Conservation (phyloP, 2,888 invertebrate genomes). For the Thera britannica region DNA sequence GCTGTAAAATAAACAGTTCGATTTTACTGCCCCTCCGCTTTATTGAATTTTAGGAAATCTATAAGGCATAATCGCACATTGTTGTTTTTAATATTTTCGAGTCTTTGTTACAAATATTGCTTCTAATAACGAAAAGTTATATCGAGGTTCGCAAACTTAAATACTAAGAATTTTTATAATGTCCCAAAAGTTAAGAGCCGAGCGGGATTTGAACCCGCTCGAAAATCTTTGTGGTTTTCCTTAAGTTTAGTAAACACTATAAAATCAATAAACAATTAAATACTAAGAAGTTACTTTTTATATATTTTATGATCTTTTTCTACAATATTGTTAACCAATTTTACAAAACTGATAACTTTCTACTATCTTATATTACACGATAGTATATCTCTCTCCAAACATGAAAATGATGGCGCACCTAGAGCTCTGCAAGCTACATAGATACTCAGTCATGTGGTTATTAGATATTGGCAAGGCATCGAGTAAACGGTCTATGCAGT, state of each 20-base stretch:
- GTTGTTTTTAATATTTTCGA: not conserved
- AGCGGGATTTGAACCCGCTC: no score
- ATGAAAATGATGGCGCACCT: conserved; percentile 4
- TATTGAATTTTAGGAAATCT: conserved; percentile 58
- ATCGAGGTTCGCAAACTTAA: not conserved
- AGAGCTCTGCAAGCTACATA: not conserved
- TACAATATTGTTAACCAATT: not conserved
- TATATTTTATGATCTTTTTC: not conserved
- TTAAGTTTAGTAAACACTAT: no score
- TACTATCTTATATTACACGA: not conserved
- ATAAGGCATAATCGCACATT: conserved; percentile 33
- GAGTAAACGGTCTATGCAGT: conserved; percentile 1
- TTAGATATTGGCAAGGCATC: not conserved
- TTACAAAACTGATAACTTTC: conserved; percentile 7
- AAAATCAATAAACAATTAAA: no score
- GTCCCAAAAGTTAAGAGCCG: no score
- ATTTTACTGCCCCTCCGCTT: conserved; percentile 61
- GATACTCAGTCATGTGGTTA: not conserved
- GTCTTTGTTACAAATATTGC: not conserved
- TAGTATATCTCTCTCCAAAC: conserved; percentile 6
- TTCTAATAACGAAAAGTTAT: not conserved
- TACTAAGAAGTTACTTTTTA: not conserved
- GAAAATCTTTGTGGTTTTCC: no score
- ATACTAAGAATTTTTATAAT: not conserved
- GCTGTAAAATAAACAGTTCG: conserved; percentile 75